Base-by-base conservation (phyloP, 2,113 vertebrate species). In the Platichthys flesus region DNA sequence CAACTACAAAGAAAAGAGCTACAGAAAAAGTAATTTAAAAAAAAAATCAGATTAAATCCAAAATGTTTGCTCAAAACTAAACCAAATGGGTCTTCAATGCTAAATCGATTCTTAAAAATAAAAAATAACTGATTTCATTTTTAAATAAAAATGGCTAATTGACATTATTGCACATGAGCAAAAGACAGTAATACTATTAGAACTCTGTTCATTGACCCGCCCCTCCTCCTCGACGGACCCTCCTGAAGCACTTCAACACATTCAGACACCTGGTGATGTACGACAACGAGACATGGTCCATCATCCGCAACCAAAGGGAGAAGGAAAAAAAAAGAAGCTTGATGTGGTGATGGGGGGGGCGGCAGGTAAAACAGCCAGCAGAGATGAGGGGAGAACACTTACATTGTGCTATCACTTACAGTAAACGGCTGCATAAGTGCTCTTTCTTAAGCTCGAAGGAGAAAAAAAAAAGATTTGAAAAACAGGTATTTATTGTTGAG, bases 131-230 rank as follows among this genome's bases (percentile, higher is more conserved):
- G 59, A 90, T 93, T 88, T 42, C 71, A 8, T 79, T 77, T 85
- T 91, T 68, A 89, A 91, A 88, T 88, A 86, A 93, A 7, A 93
- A 91, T 55, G 85, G 81, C 85, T 85, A 90, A 91, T 87, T 85
- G 85, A 88, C 79, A 82, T 94, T 94, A 95, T 94, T 94, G 93
- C 92, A 95, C 94, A 92, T 89, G 86, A 92, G 87, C 89, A 90
- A 83, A 83, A 90, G 85, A 92, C 90, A 90, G 87, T 91, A 90
- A 92, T 92, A 93, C 90, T 93, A 91, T 84, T 85, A 78, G 81
- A 90, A 78, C 76, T 87, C 82, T 88, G 77, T 85, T 84, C 76
- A 65, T 72, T 54, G 16, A 86, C 82, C 79, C 76, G 40, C 40
- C 59, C 75, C 55, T 76, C 69, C 64, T 71, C 75, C 20, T 37